Evolutionary conservation across 2,797 vertebrate genomes (phyloP).

Genomic region (Galaxias olidus): DNA sequence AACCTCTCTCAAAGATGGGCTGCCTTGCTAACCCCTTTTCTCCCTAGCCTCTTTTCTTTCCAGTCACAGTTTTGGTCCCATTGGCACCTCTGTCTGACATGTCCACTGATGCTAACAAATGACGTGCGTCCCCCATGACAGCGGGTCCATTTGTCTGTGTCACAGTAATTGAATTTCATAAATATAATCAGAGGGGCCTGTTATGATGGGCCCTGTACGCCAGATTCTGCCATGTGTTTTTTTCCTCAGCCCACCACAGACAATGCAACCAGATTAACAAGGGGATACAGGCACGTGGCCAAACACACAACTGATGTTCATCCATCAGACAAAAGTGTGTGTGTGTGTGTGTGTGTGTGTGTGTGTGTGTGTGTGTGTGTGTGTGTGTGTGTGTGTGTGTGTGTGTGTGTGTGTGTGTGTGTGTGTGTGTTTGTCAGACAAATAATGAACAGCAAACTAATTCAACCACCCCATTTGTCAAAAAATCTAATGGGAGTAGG

Average conservation of each 20-base stretch:
- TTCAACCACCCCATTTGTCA: constrained; percentile 44
- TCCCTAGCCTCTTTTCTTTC: constrained; percentile 54
- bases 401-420: too few species aligned
- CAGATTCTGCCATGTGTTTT: constrained; percentile 36
- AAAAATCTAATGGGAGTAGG: constrained; percentile 42
- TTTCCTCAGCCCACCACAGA: constrained; percentile 42
- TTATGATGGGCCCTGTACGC: constrained; percentile 63
- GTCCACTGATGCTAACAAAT: constrained; percentile 60
- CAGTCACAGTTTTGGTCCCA: constrained; percentile 45
- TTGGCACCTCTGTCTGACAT: constrained; percentile 61
- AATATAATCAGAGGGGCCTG: constrained; percentile 75
- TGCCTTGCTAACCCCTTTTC: background rate
- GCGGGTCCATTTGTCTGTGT: constrained; percentile 57
- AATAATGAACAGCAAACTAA: constrained; percentile 44
- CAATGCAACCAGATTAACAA: constrained; percentile 44
- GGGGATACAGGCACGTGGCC: constrained; percentile 14
- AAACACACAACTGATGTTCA: constrained; percentile 16
- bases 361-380: too few species aligned
- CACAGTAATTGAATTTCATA: constrained; percentile 79
- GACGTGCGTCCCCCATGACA: constrained; percentile 18
- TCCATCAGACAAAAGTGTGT: constrained; percentile 18
- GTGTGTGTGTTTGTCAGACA: constrained; percentile 30
- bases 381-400: too few species aligned
- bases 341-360: too few species aligned
- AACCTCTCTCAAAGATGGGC: constrained; percentile 1